Evolutionary conservation across 2,797 vertebrate genomes (phyloP), one percentile per base, ranked within the genome.

Genomic region (Helostoma temminkii): DNA sequence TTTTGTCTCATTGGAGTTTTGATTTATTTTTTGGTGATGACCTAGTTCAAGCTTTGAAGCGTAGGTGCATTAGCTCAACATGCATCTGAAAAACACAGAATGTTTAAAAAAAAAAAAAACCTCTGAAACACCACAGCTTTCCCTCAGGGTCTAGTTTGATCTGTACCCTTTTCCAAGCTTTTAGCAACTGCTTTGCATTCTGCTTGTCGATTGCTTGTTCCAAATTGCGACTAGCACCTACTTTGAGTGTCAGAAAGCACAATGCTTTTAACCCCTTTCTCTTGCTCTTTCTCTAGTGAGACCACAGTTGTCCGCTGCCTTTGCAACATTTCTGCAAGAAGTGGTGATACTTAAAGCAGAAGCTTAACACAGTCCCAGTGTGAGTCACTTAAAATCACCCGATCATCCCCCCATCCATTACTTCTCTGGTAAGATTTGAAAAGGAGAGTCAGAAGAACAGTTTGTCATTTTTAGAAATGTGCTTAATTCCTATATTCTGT

Each of bases 1-100:
- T 47, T 43, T 46, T 18, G 9, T 49, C 25, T 66, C 39, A 28
- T 60, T 37, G 62, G 16, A 26, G 11, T 28, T 15, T 60, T 42
- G 19, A 57, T 76, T 71, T 49, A 48, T 73, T 58, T 56, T 48
- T 67, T 41, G n/a, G n/a, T 15, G 34, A 45, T 66, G 81, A 71
- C 79, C 76, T 73, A 71, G 71, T 86, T 78, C 61, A 58, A 57
- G 41, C 36, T 50, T 16, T 63, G 53, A 69, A 47, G 43, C 54
- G 71, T 37, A 30, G 48, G 58, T 66, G 26, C 55, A 71, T 52
- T 56, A 26, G 16, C 65, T 53, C 1, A 6, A 55, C 1, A 12
- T 68, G 52, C 1, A 0, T 58, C 19, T 19, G 37, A 25, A 63
- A 76, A 39, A 71, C 15, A 14, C 24, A 19, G 62, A 73, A 52